Conservation (phyloP, 2,888 invertebrate species). For the Junonia oenone region DNA sequence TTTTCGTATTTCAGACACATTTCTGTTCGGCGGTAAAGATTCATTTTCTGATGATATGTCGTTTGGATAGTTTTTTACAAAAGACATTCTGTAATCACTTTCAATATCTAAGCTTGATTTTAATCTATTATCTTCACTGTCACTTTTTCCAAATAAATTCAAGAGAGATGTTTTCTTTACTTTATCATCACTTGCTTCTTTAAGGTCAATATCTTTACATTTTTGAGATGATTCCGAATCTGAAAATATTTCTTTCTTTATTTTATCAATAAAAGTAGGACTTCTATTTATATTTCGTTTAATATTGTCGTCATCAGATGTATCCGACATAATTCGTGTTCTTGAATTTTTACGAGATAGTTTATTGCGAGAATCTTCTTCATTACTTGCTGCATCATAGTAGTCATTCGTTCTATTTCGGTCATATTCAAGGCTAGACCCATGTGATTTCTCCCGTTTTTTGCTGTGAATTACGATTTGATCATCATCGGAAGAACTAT, state of each 20-base stretch:
- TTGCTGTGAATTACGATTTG: conserved; percentile 56
- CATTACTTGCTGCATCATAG: conserved; percentile 68
- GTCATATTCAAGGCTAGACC: conserved; percentile 51
- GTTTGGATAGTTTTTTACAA: conserved; percentile 50
- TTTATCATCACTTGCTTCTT: conserved; percentile 47
- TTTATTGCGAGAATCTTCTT: conserved; percentile 76
- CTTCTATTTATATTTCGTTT: conserved; percentile 73
- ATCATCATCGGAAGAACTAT: conserved; percentile 79
- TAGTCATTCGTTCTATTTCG: conserved; percentile 70
- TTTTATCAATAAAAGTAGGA: conserved; percentile 51
- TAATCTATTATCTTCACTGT: conserved; percentile 66
- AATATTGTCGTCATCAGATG: conserved; percentile 84
- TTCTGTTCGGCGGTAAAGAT: conserved; percentile 58
- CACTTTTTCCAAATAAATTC: conserved; percentile 68
- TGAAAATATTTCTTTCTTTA: conserved; percentile 81
- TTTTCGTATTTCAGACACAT: conserved; percentile 79
- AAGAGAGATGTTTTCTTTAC: conserved; percentile 60
- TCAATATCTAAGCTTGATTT: conserved; percentile 57
- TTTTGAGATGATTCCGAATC: conserved; percentile 49
- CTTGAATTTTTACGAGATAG: conserved; percentile 83
- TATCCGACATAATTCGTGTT: conserved; percentile 87
- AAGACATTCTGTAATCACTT: conserved; percentile 52
- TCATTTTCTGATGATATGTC: conserved; percentile 74
- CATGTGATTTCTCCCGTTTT: conserved; percentile 71
- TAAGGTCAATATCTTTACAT: conserved; percentile 42